These are phyloP conservation scores for Poliocrania exsul DNA, from an alignment of 2,797 vertebrate species.

Conservation along the genomic window DNA sequence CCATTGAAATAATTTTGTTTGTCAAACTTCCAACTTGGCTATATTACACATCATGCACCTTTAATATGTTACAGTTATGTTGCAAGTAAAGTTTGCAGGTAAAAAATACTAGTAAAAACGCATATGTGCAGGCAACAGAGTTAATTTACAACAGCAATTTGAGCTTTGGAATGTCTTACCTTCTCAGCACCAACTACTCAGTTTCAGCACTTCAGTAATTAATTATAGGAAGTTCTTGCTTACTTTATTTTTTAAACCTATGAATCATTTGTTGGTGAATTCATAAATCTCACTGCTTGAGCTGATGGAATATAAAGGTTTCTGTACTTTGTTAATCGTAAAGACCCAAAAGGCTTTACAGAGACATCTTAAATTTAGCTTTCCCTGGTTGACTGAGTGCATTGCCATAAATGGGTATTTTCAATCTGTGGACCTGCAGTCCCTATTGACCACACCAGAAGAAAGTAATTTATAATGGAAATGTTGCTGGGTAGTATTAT, in stretches of 20 bases:
- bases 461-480: background rate
- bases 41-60: background rate
- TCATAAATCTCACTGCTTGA: conserved; percentile 34
- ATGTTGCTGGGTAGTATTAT: background rate
- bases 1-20: background rate
- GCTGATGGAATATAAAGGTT: background rate
- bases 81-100: background rate
- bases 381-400: conserved; percentile 15
- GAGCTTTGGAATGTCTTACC: background rate
- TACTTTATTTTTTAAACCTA: conserved; percentile 34
- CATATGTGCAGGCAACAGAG: background rate
- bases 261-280: conserved; percentile 41
- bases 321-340: conserved; percentile 36
- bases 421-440: background rate
- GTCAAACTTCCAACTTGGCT: background rate
- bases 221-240: conserved; percentile 53
- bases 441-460: conserved; percentile 35
- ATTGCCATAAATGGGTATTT: conserved; percentile 64
- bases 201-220: conserved; percentile 33
- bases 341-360: conserved; percentile 28
- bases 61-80: background rate
- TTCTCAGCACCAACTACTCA: background rate
- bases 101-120: background rate
- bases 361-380: conserved; percentile 62
- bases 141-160: background rate